phyloP scores from a whole-genome alignment of 2,113 vertebrate genomes.

The Morone saxatilis region DNA sequence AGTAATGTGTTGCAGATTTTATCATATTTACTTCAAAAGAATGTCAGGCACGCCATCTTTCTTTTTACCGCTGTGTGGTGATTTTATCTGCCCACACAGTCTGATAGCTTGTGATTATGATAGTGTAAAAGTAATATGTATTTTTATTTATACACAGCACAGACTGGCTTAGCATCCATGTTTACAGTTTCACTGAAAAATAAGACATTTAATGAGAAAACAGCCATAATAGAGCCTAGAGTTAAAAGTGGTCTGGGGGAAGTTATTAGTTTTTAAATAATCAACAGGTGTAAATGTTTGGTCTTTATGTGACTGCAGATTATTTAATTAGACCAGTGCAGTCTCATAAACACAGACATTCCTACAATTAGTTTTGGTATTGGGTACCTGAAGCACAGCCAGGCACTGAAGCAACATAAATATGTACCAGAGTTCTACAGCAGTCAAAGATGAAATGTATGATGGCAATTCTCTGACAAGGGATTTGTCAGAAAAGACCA shows the following conservation, averaged over 20 bases:
- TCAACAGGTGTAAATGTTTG: not conserved
- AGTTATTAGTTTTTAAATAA: not conserved
- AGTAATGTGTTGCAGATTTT: not conserved
- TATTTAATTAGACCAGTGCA: not conserved
- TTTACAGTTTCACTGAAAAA: not conserved
- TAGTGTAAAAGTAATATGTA: not conserved
- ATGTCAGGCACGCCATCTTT: not conserved
- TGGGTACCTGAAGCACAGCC: not conserved
- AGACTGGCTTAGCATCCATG: not conserved
- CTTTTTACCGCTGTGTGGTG: not conserved
- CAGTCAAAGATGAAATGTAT: not conserved
- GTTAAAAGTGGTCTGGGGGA: not conserved
- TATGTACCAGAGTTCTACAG: not conserved
- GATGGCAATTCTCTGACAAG: not conserved
- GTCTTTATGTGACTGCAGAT: not conserved
- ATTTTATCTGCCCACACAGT: not conserved
- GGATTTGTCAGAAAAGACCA: conserved; percentile 7
- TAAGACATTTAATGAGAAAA: not conserved
- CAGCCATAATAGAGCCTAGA: not conserved
- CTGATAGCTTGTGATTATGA: not conserved
- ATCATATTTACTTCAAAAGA: not conserved
- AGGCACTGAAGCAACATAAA: not conserved
- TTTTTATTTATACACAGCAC: not conserved
- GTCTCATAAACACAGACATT: not conserved
- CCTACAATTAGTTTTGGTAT: not conserved